Percentiles rank a stretch among this genome's conserved stretches.
Evolutionary conservation across 1,140 invertebrate genomes (phyloP).

Genomic region (Pseudomyrmex gracilis): DNA sequence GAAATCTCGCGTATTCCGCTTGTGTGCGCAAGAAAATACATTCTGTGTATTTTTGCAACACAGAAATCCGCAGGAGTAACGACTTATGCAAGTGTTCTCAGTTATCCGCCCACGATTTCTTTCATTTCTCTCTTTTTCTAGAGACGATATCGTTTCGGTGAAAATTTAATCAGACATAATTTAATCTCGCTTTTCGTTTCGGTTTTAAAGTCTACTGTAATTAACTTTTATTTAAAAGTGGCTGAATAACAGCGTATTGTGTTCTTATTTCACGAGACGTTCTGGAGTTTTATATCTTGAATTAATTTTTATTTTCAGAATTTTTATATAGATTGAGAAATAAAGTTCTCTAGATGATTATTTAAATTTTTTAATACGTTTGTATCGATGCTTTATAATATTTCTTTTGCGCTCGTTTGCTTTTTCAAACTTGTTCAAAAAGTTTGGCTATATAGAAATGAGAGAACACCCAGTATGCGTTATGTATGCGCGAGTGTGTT

Average conservation of each 20-base stretch:
- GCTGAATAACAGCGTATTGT: background rate
- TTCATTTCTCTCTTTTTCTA: constrained; percentile 9
- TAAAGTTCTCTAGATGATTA: background rate
- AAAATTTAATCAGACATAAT: constrained; percentile 42
- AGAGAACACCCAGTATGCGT: background rate
- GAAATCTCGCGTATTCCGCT: constrained; percentile 15
- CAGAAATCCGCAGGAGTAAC: constrained; percentile 2
- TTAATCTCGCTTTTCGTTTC: background rate
- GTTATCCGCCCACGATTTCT: constrained; percentile 15
- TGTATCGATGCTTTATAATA: background rate
- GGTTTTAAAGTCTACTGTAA: constrained; percentile 24
- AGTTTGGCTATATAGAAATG: background rate
- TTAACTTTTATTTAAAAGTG: constrained; percentile 22
- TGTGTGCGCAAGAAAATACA: background rate
- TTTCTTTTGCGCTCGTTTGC: background rate
- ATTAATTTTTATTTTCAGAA: no score
- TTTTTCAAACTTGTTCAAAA: background rate
- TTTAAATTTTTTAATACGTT: background rate
- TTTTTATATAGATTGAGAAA: no score
- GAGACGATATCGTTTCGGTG: background rate
- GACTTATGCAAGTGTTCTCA: background rate
- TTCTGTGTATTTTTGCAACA: background rate
- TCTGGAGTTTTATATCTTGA: background rate
- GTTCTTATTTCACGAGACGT: background rate
- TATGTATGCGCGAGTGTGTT: background rate